Base-by-base conservation (phyloP, 92 coral and sea anemone genomes). In the Phymanthus crucifer region DNA sequence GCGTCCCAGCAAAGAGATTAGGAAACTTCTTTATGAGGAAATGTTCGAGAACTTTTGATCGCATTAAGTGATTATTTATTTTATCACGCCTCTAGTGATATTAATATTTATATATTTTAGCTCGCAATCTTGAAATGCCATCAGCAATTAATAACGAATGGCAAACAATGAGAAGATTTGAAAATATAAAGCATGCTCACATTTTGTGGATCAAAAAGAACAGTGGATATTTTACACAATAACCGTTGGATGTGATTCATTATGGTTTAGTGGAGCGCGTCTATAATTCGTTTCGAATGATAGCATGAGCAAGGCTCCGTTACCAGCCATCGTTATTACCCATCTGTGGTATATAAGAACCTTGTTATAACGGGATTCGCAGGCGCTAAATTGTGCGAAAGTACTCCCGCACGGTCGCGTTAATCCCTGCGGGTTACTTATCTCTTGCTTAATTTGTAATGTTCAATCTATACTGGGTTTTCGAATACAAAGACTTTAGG, bases 201-300 rank as follows among this genome's bases (percentile, higher is more conserved):
- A 33, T 74, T 74, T 31, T 45, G 33, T 52, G 19, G 66, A 71
- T 71, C 52, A 40, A 70, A 67, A 71, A 26, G 32, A 45, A 71
- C 75, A 71, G 18, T 34, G 18, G 36, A 47, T 50, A 27, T 31
- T 38, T 21, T 43, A 47, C 40, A 54, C 77, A 47, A 71, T 40
- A 73, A 73, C 32, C 24, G 29, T 45, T 38, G 56, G 35, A 24
- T 31, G 40, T 13, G 67, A 74, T 17, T 27, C 56, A 57, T 36
- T 64, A 40, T 23, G 19, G 37, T 66, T 36, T 64, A 78, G n/a
- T 78, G 73, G 48, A 38, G 52, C 82, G 82, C 73, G 67, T 65
- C 82, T 78, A 64, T 76, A 31, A 14, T 24, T 76, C 70, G 78
- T 74, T 74, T 74, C 78, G 78, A 18, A 17, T 76, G 80, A 76